These are phyloP conservation scores for Blastobasis adustella DNA, from an alignment of 2,888 invertebrate genomes.

Conservation along the genomic window DNA sequence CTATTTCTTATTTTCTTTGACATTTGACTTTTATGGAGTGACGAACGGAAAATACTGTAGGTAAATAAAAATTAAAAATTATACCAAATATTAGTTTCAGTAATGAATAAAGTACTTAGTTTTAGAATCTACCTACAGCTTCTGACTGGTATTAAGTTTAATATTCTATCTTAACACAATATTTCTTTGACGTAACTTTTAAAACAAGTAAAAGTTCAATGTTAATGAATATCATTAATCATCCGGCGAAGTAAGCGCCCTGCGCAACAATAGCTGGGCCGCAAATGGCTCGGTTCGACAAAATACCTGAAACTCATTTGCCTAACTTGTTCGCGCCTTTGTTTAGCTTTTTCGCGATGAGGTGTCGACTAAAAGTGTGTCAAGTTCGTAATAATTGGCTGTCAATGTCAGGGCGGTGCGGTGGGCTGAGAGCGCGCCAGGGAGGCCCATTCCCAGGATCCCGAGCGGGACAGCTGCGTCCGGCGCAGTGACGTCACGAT, in stretches of 20 bases:
- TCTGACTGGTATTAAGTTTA: not conserved
- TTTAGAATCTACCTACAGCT: not conserved
- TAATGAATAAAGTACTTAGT: too few species aligned
- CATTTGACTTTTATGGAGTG: too few species aligned
- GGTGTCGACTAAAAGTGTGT: conserved; percentile 30
- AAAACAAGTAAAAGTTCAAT: not conserved
- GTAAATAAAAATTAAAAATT: too few species aligned
- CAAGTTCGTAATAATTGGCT: conserved; percentile 50
- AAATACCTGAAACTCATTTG: not conserved
- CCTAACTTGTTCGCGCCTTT: too few species aligned
- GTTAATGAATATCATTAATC: not conserved
- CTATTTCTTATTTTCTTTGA: too few species aligned
- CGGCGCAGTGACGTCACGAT: conserved; percentile 19
- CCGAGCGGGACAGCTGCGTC: conserved; percentile 30
- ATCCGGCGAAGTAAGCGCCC: not conserved
- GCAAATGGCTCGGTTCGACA: not conserved
- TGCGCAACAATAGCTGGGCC: not conserved
- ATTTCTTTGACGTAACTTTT: not conserved
- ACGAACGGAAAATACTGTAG: too few species aligned
- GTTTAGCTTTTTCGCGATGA: too few species aligned
- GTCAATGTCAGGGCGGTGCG: conserved; percentile 34
- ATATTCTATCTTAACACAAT: not conserved
- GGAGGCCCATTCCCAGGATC: conserved; percentile 51
- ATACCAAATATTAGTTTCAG: too few species aligned
- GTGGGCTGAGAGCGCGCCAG: conserved; percentile 22